A percentile compares a stretch with the other conserved stretches of the same genome.
Evolutionary conservation across 2,888 invertebrate species (phyloP).

Genomic region (Gymnoscelis rufifasciata): DNA sequence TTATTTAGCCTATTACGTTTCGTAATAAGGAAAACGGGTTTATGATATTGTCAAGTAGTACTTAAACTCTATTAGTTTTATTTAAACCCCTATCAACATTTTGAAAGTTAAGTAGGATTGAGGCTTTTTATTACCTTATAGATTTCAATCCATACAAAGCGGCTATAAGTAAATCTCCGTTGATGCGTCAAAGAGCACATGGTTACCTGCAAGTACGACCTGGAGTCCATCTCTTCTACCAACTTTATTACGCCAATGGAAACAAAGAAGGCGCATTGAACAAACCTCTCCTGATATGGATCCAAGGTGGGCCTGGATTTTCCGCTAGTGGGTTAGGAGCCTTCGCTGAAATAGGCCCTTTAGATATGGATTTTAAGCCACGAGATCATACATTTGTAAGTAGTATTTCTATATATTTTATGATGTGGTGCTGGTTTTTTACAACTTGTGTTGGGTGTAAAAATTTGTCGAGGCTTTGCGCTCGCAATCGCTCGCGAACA

Average conservation of each 20-base stretch:
- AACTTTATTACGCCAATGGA: constrained; percentile 89
- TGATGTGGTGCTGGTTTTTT: no score
- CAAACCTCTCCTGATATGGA: constrained; percentile 89
- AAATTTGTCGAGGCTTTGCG: no score
- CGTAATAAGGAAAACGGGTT: no score
- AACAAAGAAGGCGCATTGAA: constrained; percentile 73
- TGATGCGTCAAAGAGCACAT: constrained; percentile 67
- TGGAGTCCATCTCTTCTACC: constrained; percentile 90
- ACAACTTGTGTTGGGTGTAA: no score
- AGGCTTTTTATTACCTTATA: no score
- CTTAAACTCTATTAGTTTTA: no score
- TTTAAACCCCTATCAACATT: no score
- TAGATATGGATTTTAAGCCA: constrained; percentile 81
- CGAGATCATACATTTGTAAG: constrained; percentile 88
- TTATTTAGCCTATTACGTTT: no score
- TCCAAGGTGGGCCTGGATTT: constrained; percentile 93
- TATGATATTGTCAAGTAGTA: no score
- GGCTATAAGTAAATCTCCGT: constrained; percentile 40
- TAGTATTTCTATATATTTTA: background rate
- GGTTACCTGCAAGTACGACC: constrained; percentile 85
- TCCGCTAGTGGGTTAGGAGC: constrained; percentile 91
- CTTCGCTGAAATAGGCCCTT: constrained; percentile 90
- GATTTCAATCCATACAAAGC: constrained; percentile 48
- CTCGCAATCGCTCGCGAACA: no score
- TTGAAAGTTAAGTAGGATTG: no score